These are phyloP conservation scores for Xanthorhoe designata DNA, from an alignment of 2,888 invertebrate genomes.

Conservation along the genomic window DNA sequence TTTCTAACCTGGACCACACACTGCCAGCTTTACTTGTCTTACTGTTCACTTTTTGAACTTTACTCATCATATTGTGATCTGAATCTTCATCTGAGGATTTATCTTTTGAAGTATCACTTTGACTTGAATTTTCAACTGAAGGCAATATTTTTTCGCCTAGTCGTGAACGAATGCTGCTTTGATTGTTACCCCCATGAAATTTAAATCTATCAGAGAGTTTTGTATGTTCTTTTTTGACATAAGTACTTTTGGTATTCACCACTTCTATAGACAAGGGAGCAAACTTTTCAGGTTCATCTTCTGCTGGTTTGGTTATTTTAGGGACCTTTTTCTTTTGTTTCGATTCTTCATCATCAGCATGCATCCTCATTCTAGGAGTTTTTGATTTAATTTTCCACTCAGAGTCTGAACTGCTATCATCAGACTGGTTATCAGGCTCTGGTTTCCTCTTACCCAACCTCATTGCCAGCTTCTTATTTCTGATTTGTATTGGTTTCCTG, in stretches of 20 bases:
- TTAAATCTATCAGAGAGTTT: constrained; percentile 75
- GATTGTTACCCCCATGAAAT: constrained; percentile 50
- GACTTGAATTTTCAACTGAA: constrained; percentile 31
- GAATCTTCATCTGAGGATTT: constrained; percentile 62
- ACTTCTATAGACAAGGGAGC: constrained; percentile 79
- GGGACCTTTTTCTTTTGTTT: constrained; percentile 71
- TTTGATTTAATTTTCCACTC: constrained; percentile 87
- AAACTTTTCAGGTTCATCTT: constrained; percentile 55
- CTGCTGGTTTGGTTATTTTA: constrained; percentile 49
- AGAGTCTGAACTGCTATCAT: constrained; percentile 79
- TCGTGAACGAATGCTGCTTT: constrained; percentile 61
- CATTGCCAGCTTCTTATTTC: constrained; percentile 73
- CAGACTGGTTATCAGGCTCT: constrained; percentile 58
- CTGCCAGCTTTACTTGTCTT: constrained; percentile 68
- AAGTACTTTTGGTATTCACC: constrained; percentile 62
- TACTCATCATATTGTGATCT: constrained; percentile 79
- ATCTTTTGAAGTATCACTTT: constrained; percentile 59
- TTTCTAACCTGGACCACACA: constrained; percentile 86
- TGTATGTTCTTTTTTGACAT: constrained; percentile 61
- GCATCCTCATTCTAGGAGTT: constrained; percentile 92
- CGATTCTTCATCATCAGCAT: constrained; percentile 94
- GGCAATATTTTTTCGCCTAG: constrained; percentile 68
- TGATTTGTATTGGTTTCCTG: constrained; percentile 58
- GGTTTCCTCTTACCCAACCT: constrained; percentile 69
- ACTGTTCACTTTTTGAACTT: constrained; percentile 77